These are phyloP conservation scores for Momotus momota DNA, from an alignment of 2,797 vertebrate genomes.

Conservation along the genomic window DNA sequence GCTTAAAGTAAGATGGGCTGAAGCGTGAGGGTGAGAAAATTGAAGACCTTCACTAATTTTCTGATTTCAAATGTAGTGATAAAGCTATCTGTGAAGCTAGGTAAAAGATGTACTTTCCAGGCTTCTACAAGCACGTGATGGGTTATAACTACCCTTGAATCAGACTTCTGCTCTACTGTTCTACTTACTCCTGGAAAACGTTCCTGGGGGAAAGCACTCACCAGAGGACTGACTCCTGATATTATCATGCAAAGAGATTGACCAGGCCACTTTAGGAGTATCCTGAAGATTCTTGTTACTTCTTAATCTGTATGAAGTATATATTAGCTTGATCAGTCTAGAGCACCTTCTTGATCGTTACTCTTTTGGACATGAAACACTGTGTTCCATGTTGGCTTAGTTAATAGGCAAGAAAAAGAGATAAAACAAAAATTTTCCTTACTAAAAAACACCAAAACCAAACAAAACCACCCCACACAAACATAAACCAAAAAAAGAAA, in stretches of 20 bases:
- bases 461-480: too few relatives aligned
- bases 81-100: background rate
- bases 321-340: background rate
- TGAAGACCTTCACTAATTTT: background rate
- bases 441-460: background rate
- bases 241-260: background rate
- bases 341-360: background rate
- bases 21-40: background rate
- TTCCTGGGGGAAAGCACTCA: background rate
- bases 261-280: background rate
- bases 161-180: background rate
- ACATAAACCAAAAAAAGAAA: background rate
- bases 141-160: background rate
- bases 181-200: background rate
- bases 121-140: background rate
- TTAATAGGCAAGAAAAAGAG: background rate
- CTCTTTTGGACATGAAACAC: background rate
- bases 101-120: background rate
- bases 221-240: background rate
- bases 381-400: fast-evolving
- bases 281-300: background rate
- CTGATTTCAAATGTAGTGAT: background rate
- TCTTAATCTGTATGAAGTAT: background rate
- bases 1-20: background rate
- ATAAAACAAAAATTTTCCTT: background rate